phyloP scores from a whole-genome alignment of 2,797 vertebrate genomes.

The Squalus acanthias region DNA sequence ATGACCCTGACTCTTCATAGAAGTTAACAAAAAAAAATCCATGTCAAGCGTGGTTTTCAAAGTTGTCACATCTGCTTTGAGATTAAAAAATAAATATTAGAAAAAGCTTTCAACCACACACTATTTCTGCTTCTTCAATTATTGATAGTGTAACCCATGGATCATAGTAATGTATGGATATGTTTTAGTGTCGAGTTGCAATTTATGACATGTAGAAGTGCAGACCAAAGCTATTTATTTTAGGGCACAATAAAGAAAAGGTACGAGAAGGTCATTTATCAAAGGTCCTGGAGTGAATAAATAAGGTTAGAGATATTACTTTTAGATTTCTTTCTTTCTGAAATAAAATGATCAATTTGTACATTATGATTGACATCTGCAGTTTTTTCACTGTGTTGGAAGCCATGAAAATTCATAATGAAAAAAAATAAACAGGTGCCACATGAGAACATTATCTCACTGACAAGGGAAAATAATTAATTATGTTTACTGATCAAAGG shows the following conservation, averaged over 20 bases:
- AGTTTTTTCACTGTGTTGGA: neutral
- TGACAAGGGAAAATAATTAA: neutral
- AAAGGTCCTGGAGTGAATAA: conserved; percentile 48
- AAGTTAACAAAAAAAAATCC: neutral
- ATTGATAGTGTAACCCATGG: conserved; percentile 40
- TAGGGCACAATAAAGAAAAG: conserved; percentile 48
- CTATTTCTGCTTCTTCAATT: neutral
- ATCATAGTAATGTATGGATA: conserved; percentile 41
- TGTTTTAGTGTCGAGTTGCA: conserved; percentile 42
- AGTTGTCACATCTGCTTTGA: neutral
- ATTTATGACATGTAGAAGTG: conserved; percentile 44
- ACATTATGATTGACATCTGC: neutral
- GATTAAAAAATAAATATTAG: neutral
- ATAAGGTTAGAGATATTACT: conserved; percentile 45
- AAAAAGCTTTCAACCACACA: neutral
- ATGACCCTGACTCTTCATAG: neutral
- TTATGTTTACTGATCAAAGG: neutral
- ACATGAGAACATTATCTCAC: neutral
- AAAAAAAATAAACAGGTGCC: neutral
- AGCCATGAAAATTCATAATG: neutral
- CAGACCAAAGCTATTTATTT: conserved; percentile 45
- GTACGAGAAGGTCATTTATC: conserved; percentile 45
- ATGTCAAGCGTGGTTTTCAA: neutral
- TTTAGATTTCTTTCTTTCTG: conserved; percentile 41
- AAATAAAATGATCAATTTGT: neutral